Evolutionary conservation across 2,888 invertebrate species (phyloP), one percentile per base, ranked within the genome.

Genomic region (Troides helena): DNA sequence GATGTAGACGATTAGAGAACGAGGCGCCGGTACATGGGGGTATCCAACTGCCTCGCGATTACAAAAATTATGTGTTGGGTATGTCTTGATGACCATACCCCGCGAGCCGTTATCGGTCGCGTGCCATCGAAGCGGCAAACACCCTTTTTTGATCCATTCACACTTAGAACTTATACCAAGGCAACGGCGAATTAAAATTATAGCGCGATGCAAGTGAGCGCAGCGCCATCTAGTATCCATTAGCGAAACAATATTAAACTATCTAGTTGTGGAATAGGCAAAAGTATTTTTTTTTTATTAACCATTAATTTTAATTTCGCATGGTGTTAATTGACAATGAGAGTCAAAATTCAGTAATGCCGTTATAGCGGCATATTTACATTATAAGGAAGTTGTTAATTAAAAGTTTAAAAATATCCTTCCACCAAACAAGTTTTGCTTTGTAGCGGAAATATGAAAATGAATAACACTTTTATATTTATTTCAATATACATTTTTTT

Each of bases 1-100:
- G 21, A 21, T 21, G 21, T 21, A 21, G 21, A 21, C 21, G 25
- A 25, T 67, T 36, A 46, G 39, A 2, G 76, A 78, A 82, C 81
- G 85, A 88, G 86, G 95, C 95, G 95, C 94, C 94, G 93, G 94
- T 94, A 95, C 94, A 80, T 93, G 78, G 21, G 85, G 95, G 94
- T 95, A 95, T 93, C 94, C 94, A 95, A 95, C 95, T 93, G 95
- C 95, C 95, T 94, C 95, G 81, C 93, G 74, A 72, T 78, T 76
- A 80, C 88, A 96, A 96, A 96, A 96, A 96, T 96, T 94, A 93
- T 78, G 95, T 96, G 95, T 94, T 96, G 95, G 92, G 95, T 96
- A 96, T 96, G 96, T 96, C 95, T 96, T 96, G 96, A 96, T 96
- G 85, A 89, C 95, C 96, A 96, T 96, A 96, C 96, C 95, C 96